Base-by-base conservation (phyloP, 1,140 invertebrate genomes). In the Anagrus nilaparvatae region DNA sequence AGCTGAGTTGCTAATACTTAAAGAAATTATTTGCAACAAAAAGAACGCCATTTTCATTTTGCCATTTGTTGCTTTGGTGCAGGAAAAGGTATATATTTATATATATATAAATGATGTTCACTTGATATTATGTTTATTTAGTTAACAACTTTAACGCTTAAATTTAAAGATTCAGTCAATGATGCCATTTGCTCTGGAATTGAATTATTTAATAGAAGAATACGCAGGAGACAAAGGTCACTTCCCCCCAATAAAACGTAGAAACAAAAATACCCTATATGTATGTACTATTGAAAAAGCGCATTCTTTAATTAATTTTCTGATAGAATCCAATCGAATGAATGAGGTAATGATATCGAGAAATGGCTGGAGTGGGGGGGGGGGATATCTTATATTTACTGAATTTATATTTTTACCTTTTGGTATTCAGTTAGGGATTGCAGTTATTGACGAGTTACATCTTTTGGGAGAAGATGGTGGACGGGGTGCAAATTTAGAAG, bases 221-320 rank as follows among this genome's bases (percentile, higher is more conserved):
- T 98, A 97, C 74, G 91, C 93, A 5, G 87, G 79, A 16, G 84
- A 81, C 30, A 92, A 87, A 70, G 92, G 93, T 1, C 67, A 66
- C 42, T 82, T 87, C 63, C 93, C 93, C 17, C 90, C 91, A 3
- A 75, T 76, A 42, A 86, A 86, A 57, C 66, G 84, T 29, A 64
- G 78, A 8, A 75, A 78, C 36, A 83, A 86, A 53, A 79, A 80
- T 48, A 82, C 79, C 21, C 72, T 97, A 40, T 97, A 84, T 58
- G 78, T 97, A 29, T 89, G 88, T 21, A 97, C 94, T 0, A 93
- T 96, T 50, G 94, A 97, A 65, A 97, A 97, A 66, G 89, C 82
- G 3, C 74, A 88, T 38, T 79, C 83, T 12, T 60, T 98, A 2
- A 60, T 97, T 19, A 89, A 93, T 58, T 86, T 81, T 61, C 66